Conservation (phyloP, 53 echinoderm and acorn worm species). For the Echinometra lucunter region DNA sequence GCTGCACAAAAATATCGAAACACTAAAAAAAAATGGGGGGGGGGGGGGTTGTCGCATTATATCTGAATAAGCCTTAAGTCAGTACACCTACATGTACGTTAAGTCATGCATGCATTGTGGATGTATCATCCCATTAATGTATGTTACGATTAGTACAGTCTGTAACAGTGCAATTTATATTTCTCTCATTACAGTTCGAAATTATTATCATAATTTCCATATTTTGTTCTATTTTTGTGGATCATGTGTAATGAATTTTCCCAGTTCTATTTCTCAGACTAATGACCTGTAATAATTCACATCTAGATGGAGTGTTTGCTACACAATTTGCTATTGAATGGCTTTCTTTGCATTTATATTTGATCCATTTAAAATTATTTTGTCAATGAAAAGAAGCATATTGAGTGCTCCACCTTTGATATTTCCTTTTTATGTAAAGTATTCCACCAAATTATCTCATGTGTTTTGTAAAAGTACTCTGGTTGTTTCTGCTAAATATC, state of each 20-base stretch:
- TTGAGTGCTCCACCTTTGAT: neutral
- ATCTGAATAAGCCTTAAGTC: too few relatives aligned
- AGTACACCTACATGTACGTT: neutral
- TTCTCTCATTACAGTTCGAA: neutral
- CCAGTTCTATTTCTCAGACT: neutral
- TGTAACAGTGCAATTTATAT: neutral
- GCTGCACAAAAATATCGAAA: too few relatives aligned
- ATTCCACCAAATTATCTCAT: too few relatives aligned
- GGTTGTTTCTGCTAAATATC: too few relatives aligned
- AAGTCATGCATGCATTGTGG: neutral
- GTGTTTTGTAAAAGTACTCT: too few relatives aligned
- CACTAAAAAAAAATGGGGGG: too few relatives aligned
- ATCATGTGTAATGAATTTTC: neutral
- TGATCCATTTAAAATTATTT: neutral
- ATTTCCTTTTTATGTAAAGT: too few relatives aligned
- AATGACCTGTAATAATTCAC: neutral
- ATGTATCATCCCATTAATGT: neutral
- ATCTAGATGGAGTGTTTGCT: neutral
- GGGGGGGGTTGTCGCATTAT: too few relatives aligned
- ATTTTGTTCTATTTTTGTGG: neutral
- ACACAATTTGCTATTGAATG: neutral
- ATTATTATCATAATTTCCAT: too few relatives aligned
- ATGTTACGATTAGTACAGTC: neutral
- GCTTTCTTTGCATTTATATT: neutral
- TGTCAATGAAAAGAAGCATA: neutral